A percentile compares a stretch with the other conserved stretches of the same genome.
These are phyloP conservation scores for Mya arenaria DNA, from an alignment of 1,140 invertebrate species.

Conservation along the genomic window DNA sequence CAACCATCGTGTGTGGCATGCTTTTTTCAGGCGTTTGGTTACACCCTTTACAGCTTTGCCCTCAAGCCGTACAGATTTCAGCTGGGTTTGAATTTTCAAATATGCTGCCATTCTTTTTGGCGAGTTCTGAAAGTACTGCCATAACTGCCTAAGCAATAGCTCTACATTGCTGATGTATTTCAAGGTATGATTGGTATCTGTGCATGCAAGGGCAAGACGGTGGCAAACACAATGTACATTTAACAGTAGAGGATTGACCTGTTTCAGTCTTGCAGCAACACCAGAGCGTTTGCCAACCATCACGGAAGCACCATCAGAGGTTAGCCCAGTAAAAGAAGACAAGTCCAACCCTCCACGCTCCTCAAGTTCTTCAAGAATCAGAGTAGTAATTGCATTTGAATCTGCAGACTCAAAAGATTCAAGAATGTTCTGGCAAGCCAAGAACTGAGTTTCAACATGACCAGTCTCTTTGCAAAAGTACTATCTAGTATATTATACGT, in stretches of 20 bases:
- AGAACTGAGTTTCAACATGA: slow-evolving; percentile 17
- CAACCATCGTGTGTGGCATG: slow-evolving; percentile 52
- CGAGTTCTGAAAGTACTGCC: slow-evolving; percentile 40
- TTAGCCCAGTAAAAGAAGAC: background rate
- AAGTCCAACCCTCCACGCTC: background rate
- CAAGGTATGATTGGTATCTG: slow-evolving; percentile 24
- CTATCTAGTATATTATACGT: background rate
- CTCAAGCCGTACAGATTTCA: background rate
- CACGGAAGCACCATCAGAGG: slow-evolving; percentile 37
- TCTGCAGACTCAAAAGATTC: background rate
- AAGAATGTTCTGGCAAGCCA: slow-evolving; percentile 9
- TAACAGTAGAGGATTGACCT: slow-evolving; percentile 22
- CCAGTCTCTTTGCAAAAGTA: background rate
- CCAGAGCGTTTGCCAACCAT: slow-evolving; percentile 24
- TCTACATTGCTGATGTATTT: slow-evolving; percentile 44
- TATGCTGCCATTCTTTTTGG: slow-evolving; percentile 42
- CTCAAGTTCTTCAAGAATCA: background rate
- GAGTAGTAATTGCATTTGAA: background rate
- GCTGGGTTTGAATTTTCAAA: slow-evolving; percentile 6
- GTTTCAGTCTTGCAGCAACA: slow-evolving; percentile 14
- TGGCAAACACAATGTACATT: slow-evolving; percentile 36
- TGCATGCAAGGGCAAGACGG: slow-evolving; percentile 32
- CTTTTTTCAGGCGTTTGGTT: slow-evolving; percentile 42
- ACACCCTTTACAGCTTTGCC: background rate
- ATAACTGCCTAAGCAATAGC: slow-evolving; percentile 12